Base-by-base conservation (phyloP, 2,113 vertebrate species). In the Lycaon pictus region DNA sequence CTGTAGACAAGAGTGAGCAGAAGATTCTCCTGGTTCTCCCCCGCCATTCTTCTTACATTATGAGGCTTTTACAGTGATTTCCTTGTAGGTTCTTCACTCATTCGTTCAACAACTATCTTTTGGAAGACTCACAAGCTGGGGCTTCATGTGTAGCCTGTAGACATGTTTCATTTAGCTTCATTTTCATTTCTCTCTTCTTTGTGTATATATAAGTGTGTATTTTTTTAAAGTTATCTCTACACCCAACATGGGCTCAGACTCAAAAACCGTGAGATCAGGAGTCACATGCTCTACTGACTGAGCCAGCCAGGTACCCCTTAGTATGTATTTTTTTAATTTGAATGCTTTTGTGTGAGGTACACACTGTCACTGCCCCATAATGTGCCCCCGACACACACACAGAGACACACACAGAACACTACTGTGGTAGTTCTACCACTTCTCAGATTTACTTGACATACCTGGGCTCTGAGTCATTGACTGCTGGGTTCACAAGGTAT, bases 361-460 rank as follows among this genome's bases (percentile, higher is more conserved):
- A 17, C 0, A 1, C 48, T 80, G 51, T 93, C 2, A 37, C 25
- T 22, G 80, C 84, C 55, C 51, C 32, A 37, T 11, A 19, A 25
- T 2, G 4, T 11, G 19, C 25, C 7, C 19, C 0, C 1, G 7
- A 0, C 11, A 19, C 2, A 37, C 6, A 17, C 62, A 58, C 43
- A 43, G 43, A 43, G 43, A 43, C 43, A 43, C 43, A 43, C 37
- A 43, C 43, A 43, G 43, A 43, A 43, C 43, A 43, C 43, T 43
- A 43, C 43, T 43, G 43, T 43, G 43, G 43, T 43, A 43, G 43
- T 43, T 43, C 43, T 43, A 43, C 5, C 43, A 12, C 25, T 13
- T 43, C n/a, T 58, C 55, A 43, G 55, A 71, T 55, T 79, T 51
- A 32, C 51, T 51, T 80, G 82, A 51, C 51, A 53, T 27, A 10